Conservation (phyloP, 2,113 vertebrate species). For the Emydocephalus ijimae region DNA sequence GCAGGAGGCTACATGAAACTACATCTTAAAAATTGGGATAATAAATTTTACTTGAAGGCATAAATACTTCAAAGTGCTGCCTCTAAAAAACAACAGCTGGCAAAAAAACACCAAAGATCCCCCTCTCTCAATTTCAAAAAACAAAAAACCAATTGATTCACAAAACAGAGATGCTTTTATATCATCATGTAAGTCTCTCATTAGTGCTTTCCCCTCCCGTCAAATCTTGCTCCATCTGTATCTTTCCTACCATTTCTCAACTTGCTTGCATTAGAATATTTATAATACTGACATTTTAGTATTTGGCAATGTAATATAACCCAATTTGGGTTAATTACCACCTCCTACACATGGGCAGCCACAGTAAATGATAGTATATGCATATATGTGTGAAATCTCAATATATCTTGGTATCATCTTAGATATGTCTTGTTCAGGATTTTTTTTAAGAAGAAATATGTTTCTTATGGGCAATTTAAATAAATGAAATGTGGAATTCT, state of each 20-base stretch:
- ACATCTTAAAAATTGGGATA: not conserved
- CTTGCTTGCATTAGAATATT: slow-evolving; percentile 49
- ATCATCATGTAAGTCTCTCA: not conserved
- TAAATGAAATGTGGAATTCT: slow-evolving; percentile 33
- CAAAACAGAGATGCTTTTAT: slow-evolving; percentile 21
- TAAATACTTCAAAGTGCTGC: not conserved
- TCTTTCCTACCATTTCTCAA: slow-evolving; percentile 36
- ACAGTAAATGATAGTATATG: slow-evolving; percentile 22
- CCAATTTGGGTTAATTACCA: slow-evolving; percentile 52
- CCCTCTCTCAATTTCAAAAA: slow-evolving; percentile 7
- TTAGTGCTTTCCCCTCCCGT: not conserved
- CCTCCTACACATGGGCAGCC: slow-evolving; percentile 46
- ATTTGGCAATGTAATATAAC: slow-evolving; percentile 55
- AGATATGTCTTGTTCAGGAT: slow-evolving; percentile 43
- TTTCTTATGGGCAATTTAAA: slow-evolving; percentile 42
- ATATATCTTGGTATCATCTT: slow-evolving; percentile 30
- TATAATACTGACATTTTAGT: slow-evolving; percentile 50
- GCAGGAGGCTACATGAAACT: not conserved
- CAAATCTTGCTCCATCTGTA: slow-evolving; percentile 18
- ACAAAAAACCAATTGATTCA: slow-evolving; percentile 15
- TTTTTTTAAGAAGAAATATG: slow-evolving; percentile 30
- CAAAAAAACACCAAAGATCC: not conserved
- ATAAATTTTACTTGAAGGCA: not conserved
- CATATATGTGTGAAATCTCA: not conserved
- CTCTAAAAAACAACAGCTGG: not conserved